Conservation (phyloP, 2,888 invertebrate species). For the Lasioglossum oenotherae region DNA sequence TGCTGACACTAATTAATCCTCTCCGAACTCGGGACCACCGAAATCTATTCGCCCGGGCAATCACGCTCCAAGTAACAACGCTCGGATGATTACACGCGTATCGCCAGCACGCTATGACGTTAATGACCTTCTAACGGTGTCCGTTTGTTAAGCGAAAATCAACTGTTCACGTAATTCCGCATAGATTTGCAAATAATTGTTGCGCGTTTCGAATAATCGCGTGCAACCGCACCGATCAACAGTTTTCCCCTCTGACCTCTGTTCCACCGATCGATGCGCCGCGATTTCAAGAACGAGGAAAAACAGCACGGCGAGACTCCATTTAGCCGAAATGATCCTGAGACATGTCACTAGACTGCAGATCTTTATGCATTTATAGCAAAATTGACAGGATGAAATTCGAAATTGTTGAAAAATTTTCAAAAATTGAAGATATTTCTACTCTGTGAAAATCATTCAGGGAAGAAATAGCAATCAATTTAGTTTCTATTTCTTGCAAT, state of each 20-base stretch:
- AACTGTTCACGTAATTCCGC: not conserved
- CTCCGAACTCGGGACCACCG: not conserved
- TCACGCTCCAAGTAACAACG: no score
- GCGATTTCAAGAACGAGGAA: not conserved
- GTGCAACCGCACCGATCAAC: not conserved
- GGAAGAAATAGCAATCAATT: no score
- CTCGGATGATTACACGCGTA: not conserved
- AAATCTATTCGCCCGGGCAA: not conserved
- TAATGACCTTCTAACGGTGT: slow-evolving; percentile 17
- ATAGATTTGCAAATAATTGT: slow-evolving; percentile 55
- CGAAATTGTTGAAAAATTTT: no score
- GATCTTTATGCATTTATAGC: no score
- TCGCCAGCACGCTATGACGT: not conserved
- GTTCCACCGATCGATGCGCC: no score
- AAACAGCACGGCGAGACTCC: no score
- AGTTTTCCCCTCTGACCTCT: not conserved
- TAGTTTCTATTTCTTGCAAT: no score
- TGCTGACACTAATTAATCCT: slow-evolving; percentile 13
- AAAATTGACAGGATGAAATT: no score
- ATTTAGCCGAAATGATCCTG: no score
- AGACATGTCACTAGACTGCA: no score
- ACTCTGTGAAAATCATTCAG: no score
- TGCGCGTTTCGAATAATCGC: slow-evolving; percentile 31
- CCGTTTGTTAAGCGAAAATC: slow-evolving; percentile 6
- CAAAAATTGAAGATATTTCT: no score